phyloP scores from a whole-genome alignment of 2,113 vertebrate species.

The Romanogobio albipinnatus region DNA sequence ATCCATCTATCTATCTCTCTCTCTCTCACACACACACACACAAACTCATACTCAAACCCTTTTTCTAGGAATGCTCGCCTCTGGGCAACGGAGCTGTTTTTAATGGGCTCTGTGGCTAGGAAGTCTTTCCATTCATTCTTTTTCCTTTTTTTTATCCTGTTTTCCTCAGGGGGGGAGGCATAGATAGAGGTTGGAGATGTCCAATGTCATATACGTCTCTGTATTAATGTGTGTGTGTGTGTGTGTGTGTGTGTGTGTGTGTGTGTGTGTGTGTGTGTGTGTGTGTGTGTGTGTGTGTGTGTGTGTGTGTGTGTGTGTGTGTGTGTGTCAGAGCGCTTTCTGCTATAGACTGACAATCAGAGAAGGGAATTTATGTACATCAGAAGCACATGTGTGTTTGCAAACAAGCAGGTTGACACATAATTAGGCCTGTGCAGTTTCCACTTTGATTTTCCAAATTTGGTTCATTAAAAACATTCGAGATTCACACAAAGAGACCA shows the following conservation, averaged over 20 bases:
- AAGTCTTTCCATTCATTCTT: constrained; percentile 30
- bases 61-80: constrained; percentile 45
- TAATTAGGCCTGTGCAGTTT: constrained; percentile 25
- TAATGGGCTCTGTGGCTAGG: constrained; percentile 45
- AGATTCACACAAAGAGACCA: constrained; percentile 18
- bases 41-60: constrained; percentile 5
- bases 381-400: constrained; percentile 27
- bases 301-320: background rate
- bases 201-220: background rate
- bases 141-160: constrained; percentile 23
- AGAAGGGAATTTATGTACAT: background rate
- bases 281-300: background rate
- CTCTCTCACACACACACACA: constrained; percentile 32
- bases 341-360: background rate
- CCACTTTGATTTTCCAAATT: constrained; percentile 33
- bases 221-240: background rate
- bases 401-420: constrained; percentile 21
- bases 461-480: constrained; percentile 26
- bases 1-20: background rate
- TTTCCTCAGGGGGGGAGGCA: constrained; percentile 25
- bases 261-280: background rate
- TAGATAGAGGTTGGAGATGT: constrained; percentile 5
- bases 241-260: background rate
- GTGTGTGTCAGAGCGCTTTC: background rate
- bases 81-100: constrained; percentile 44